A percentile compares a stretch with the other conserved stretches of the same genome.
These are phyloP conservation scores for Portevinia maculata DNA, from an alignment of 2,888 invertebrate species.

Conservation along the genomic window DNA sequence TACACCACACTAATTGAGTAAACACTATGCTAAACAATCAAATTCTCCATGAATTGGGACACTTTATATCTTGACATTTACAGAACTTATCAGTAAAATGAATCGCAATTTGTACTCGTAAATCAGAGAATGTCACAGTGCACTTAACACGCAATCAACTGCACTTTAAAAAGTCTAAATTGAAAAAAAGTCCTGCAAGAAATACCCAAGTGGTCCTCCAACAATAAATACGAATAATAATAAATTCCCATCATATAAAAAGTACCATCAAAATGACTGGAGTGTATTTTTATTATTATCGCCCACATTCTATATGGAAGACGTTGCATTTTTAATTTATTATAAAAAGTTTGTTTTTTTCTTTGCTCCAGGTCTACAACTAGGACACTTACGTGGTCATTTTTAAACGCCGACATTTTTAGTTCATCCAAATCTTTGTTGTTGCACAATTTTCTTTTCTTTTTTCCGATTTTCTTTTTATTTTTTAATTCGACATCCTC, in stretches of 20 bases:
- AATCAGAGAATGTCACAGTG: slow-evolving; percentile 42
- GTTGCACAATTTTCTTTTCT: neutral
- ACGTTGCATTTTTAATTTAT: slow-evolving; percentile 21
- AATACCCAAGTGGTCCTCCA: neutral
- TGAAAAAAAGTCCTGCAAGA: neutral
- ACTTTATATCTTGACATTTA: slow-evolving; percentile 1
- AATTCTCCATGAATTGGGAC: neutral
- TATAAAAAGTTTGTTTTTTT: neutral
- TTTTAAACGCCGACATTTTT: slow-evolving; percentile 59
- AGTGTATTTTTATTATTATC: slow-evolving; percentile 1
- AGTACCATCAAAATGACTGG: neutral
- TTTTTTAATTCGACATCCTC: slow-evolving; percentile 41
- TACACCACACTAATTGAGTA: slow-evolving; percentile 25
- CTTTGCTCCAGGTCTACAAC: neutral
- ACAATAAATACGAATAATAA: slow-evolving; percentile 7
- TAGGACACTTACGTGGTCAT: slow-evolving; percentile 65
- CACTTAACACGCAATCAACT: slow-evolving; percentile 49
- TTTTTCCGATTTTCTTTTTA: slow-evolving; percentile 5
- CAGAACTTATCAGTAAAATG: slow-evolving; percentile 47
- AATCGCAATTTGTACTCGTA: slow-evolving; percentile 8
- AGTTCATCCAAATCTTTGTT: slow-evolving; percentile 38
- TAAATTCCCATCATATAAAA: neutral
- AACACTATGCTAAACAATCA: slow-evolving; percentile 42
- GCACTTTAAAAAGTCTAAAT: slow-evolving; percentile 23
- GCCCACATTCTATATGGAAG: slow-evolving; percentile 19